Conservation (phyloP, 2,113 vertebrate genomes). For the Scomber japonicus region DNA sequence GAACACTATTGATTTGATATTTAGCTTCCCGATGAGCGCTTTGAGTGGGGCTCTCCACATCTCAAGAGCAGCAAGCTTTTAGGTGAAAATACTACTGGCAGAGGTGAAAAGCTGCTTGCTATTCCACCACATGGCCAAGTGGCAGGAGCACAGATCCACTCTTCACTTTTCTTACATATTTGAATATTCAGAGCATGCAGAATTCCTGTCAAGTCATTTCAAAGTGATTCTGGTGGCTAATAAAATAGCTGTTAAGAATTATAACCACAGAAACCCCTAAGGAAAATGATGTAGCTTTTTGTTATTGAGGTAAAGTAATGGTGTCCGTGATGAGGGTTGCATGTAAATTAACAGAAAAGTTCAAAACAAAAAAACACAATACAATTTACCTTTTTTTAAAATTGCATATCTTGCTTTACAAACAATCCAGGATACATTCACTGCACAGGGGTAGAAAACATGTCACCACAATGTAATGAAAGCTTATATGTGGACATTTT, state of each 20-base stretch:
- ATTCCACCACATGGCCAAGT: slow-evolving; percentile 32
- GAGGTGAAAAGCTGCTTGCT: slow-evolving; percentile 47
- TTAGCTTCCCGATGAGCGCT: slow-evolving; percentile 47
- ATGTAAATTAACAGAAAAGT: background rate
- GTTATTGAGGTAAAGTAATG: background rate
- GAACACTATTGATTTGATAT: slow-evolving; percentile 62
- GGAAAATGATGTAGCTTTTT: background rate
- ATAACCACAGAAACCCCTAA: background rate
- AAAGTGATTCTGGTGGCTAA: background rate
- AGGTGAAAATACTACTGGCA: slow-evolving; percentile 23
- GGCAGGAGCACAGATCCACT: slow-evolving; percentile 30
- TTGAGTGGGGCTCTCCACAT: slow-evolving; percentile 47
- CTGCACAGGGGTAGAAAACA: too few species aligned
- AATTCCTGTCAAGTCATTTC: slow-evolving; percentile 7
- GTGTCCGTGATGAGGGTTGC: background rate
- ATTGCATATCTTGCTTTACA: too few species aligned
- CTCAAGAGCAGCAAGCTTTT: slow-evolving; percentile 54
- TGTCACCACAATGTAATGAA: too few species aligned
- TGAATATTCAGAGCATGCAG: slow-evolving; percentile 55
- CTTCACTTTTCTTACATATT: slow-evolving; percentile 15
- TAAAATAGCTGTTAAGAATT: background rate
- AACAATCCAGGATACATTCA: too few species aligned
- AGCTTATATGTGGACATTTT: too few species aligned
- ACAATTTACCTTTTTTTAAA: too few species aligned
- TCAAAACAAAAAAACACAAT: too few species aligned